A percentile compares a stretch with the other conserved stretches of the same genome.
Evolutionary conservation across 2,888 invertebrate species (phyloP).

Genomic region (Phasia obesa): DNA sequence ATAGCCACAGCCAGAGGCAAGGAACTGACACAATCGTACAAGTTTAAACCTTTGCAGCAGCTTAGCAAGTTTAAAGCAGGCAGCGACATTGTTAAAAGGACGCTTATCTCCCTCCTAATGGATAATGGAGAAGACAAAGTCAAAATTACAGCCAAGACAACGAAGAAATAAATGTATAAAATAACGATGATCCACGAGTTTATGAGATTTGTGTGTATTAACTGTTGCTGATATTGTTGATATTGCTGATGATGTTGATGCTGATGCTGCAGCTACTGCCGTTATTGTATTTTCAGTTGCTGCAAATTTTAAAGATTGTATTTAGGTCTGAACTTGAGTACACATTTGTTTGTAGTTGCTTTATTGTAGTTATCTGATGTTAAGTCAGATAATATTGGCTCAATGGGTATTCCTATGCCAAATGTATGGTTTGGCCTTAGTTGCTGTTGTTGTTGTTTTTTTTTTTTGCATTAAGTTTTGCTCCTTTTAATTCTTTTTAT

Average conservation of each 20-base stretch:
- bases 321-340: neutral
- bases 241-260: conserved; percentile 20
- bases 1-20: conserved; percentile 9
- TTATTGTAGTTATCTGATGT: conserved; percentile 78
- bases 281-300: conserved; percentile 20
- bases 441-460: conserved; percentile 3
- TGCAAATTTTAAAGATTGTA: conserved; percentile 20
- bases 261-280: conserved; percentile 2
- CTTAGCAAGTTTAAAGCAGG: conserved; percentile 11
- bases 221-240: conserved; percentile 54
- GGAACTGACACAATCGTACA: neutral
- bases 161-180: conserved; percentile 20
- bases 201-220: conserved; percentile 64
- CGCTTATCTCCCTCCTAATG: conserved; percentile 66
- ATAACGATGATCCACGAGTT: conserved; percentile 66
- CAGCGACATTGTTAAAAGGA: conserved; percentile 57
- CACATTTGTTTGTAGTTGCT: conserved; percentile 62
- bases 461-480: conserved; percentile 34
- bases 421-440: conserved; percentile 22
- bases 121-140: conserved; percentile 58
- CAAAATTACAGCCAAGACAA: conserved; percentile 31
- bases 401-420: conserved; percentile 53
- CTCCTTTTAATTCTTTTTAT: conserved; percentile 58
- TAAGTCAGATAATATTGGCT: conserved; percentile 74
- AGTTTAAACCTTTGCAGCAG: conserved; percentile 8